phyloP scores from a whole-genome alignment of 2,113 vertebrate species.

The Urocitellus parryii region DNA sequence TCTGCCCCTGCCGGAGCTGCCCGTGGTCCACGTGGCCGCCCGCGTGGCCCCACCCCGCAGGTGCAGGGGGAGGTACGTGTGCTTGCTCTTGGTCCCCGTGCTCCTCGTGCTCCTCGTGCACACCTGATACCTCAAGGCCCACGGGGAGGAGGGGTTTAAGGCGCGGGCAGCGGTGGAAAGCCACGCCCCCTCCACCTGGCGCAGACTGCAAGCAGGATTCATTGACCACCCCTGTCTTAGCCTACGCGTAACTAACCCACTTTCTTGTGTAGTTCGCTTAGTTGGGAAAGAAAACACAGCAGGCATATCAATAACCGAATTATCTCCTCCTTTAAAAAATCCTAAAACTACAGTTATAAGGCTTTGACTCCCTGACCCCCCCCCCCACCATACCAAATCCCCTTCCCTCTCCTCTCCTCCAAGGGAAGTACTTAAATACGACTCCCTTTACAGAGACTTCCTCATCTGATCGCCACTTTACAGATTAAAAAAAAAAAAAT shows the following conservation, averaged over 20 bases:
- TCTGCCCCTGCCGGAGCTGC: background rate
- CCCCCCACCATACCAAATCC: background rate
- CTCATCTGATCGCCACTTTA: background rate
- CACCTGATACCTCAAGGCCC: background rate
- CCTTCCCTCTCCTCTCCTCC: background rate
- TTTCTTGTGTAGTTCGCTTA: background rate
- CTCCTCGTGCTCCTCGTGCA: background rate
- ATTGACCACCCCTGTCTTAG: background rate
- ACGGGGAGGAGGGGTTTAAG: background rate
- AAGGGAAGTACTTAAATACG: background rate
- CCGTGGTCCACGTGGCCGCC: slow-evolving; percentile 58
- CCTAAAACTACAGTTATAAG: background rate
- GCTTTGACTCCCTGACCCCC: background rate
- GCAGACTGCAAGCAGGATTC: background rate
- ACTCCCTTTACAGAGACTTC: background rate
- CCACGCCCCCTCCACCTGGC: accelerated
- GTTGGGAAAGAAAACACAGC: background rate
- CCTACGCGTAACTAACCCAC: background rate
- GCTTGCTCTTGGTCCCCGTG: too few relatives aligned
- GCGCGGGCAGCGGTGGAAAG: background rate
- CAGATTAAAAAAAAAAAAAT: background rate
- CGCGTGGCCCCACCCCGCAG: slow-evolving; percentile 19
- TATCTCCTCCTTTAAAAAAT: background rate
- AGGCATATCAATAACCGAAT: background rate
- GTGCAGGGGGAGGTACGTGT: background rate